A percentile compares a stretch with the other conserved stretches of the same genome.
Evolutionary conservation across 2,888 invertebrate genomes (phyloP).

Genomic region (Polydrusus cervinus): DNA sequence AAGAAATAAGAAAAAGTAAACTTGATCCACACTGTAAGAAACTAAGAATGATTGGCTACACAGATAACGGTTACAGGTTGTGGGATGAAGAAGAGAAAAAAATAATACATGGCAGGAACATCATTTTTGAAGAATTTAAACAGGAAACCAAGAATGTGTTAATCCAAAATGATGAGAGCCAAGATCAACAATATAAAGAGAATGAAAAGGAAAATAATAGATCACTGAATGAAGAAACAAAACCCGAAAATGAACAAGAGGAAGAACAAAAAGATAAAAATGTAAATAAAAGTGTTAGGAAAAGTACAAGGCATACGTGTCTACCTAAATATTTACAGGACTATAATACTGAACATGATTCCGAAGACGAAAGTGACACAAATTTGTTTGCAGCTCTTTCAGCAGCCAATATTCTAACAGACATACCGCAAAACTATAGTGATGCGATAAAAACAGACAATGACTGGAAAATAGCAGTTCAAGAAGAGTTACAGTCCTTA

Average conservation of each 20-base stretch:
- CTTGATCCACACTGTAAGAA: not conserved
- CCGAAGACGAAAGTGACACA: not conserved
- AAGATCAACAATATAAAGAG: too few species aligned
- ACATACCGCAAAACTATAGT: slow-evolving; percentile 46
- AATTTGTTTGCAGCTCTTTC: not conserved
- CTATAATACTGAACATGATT: not conserved
- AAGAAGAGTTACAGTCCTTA: slow-evolving; percentile 53
- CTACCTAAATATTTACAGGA: slow-evolving; percentile 6
- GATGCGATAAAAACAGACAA: slow-evolving; percentile 43
- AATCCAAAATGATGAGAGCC: too few species aligned
- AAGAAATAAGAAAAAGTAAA: not conserved
- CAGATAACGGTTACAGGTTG: not conserved
- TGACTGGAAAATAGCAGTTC: slow-evolving; percentile 55
- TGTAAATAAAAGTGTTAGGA: too few species aligned
- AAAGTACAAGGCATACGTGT: too few species aligned
- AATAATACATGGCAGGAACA: slow-evolving; percentile 19
- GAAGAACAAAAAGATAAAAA: too few species aligned
- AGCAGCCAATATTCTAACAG: not conserved
- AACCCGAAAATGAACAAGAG: too few species aligned
- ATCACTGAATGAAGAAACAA: too few species aligned
- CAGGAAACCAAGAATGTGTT: not conserved
- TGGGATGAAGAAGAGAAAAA: slow-evolving; percentile 41
- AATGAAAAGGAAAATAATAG: too few species aligned
- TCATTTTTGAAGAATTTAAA: not conserved
- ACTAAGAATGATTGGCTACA: not conserved